phyloP scores from a whole-genome alignment of 2,888 invertebrate genomes.

The Dascillus cervinus region DNA sequence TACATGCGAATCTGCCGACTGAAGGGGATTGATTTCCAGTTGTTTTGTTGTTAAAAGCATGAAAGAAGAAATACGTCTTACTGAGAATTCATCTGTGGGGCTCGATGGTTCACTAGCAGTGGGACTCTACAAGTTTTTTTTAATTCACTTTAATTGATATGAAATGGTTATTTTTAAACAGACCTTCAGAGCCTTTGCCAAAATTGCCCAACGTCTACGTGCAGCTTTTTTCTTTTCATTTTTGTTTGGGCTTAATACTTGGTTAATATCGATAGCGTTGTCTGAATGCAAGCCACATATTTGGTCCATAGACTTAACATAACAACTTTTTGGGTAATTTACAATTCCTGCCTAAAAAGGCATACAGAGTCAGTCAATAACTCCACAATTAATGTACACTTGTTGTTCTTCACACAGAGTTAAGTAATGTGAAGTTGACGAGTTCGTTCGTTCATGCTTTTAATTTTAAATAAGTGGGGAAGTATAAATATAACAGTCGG shows the following conservation, averaged over 20 bases:
- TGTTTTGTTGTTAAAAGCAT: constrained; percentile 48
- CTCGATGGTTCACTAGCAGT: constrained; percentile 40
- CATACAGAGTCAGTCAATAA: constrained; percentile 17
- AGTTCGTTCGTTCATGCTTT: constrained; percentile 34
- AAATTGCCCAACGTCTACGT: constrained; percentile 60
- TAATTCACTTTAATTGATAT: constrained; percentile 15
- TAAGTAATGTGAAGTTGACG: too few relatives aligned
- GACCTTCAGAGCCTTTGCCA: constrained; percentile 57
- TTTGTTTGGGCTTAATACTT: constrained; percentile 30
- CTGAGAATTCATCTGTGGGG: constrained; percentile 46
- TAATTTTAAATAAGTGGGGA: constrained; percentile 7
- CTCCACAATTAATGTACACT: constrained; percentile 4
- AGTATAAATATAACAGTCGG: too few relatives aligned
- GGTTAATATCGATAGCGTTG: constrained; percentile 34
- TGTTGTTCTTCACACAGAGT: too few relatives aligned
- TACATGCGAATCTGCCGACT: constrained; percentile 11
- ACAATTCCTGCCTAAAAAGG: constrained; percentile 29
- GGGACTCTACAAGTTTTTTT: constrained; percentile 34
- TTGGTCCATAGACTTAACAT: constrained; percentile 40
- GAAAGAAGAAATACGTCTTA: constrained; percentile 53
- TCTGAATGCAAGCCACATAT: constrained; percentile 32
- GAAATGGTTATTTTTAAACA: constrained; percentile 35
- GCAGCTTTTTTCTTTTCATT: constrained; percentile 49
- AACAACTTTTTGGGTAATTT: constrained; percentile 17
- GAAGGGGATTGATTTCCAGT: constrained; percentile 24